Conservation (phyloP, 2,888 invertebrate species). For the Flexamia atlantica region DNA sequence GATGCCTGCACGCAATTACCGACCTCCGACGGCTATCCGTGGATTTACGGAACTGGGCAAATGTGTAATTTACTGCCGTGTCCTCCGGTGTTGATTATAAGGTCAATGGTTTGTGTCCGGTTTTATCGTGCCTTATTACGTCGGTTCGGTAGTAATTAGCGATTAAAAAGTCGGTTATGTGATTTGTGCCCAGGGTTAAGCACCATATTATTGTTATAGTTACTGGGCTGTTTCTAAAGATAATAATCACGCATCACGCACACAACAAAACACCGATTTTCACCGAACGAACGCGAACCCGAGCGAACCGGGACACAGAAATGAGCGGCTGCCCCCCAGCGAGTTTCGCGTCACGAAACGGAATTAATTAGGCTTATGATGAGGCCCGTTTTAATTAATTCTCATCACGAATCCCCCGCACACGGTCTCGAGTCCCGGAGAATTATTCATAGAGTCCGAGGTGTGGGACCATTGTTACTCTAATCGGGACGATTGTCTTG, state of each 20-base stretch:
- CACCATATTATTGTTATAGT: background rate
- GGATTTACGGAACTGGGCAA: constrained; percentile 43
- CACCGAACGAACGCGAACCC: constrained; percentile 16
- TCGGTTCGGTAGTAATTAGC: constrained; percentile 2
- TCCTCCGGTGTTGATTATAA: constrained; percentile 44
- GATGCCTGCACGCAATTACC: constrained; percentile 46
- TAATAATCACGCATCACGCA: background rate
- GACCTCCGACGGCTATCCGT: constrained; percentile 31
- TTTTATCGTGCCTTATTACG: background rate
- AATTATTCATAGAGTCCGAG: constrained; percentile 59
- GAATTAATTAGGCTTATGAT: constrained; percentile 63
- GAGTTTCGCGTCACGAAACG: constrained; percentile 54
- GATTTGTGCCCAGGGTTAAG: background rate
- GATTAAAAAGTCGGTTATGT: background rate
- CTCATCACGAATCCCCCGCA: constrained; percentile 60
- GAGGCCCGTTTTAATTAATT: constrained; percentile 61
- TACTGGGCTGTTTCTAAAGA: background rate
- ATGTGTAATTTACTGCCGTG: constrained; percentile 44
- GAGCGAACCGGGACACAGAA: constrained; percentile 39
- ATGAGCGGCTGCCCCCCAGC: constrained; percentile 59
- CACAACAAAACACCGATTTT: constrained; percentile 5
- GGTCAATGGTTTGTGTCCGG: constrained; percentile 11
- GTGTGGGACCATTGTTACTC: constrained; percentile 63
- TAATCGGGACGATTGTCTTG: constrained; percentile 60
- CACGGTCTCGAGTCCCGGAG: constrained; percentile 23